Conservation (phyloP, 2,113 vertebrate genomes). For the Falco punctatus region DNA sequence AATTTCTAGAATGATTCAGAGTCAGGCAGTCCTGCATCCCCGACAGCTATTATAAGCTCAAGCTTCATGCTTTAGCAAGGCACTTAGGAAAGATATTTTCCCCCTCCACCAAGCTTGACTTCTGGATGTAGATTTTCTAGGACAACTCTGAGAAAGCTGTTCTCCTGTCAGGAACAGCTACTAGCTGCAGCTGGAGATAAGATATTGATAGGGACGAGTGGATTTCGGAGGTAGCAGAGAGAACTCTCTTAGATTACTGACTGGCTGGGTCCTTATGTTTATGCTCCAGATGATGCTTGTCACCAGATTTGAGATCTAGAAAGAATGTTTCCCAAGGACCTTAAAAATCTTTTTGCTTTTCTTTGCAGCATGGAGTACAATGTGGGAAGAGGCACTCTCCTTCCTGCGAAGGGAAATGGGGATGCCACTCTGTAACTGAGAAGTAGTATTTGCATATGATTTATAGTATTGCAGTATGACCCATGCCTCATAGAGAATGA, state of each 20-base stretch:
- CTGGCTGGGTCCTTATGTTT: accelerated
- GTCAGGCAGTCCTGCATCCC: background rate
- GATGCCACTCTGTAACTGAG: background rate
- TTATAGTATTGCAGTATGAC: background rate
- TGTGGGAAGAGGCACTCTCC: background rate
- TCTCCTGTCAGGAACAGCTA: background rate
- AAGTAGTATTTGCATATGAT: background rate
- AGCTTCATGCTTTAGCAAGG: background rate
- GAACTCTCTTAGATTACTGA: background rate
- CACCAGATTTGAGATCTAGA: background rate
- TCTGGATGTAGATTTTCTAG: background rate
- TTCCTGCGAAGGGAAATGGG: background rate
- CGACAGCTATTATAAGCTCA: background rate
- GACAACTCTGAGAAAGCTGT: background rate
- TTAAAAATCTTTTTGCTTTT: background rate
- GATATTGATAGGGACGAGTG: background rate
- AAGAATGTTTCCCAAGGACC: background rate
- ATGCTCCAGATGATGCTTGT: background rate
- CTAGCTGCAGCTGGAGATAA: background rate
- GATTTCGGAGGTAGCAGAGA: background rate
- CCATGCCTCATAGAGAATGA: background rate
- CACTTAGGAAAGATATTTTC: background rate
- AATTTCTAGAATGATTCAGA: slow-evolving; percentile 1
- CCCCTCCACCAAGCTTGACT: background rate
- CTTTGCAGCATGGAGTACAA: background rate